phyloP scores from a whole-genome alignment of 2,888 invertebrate genomes.

The Plusia festucae region DNA sequence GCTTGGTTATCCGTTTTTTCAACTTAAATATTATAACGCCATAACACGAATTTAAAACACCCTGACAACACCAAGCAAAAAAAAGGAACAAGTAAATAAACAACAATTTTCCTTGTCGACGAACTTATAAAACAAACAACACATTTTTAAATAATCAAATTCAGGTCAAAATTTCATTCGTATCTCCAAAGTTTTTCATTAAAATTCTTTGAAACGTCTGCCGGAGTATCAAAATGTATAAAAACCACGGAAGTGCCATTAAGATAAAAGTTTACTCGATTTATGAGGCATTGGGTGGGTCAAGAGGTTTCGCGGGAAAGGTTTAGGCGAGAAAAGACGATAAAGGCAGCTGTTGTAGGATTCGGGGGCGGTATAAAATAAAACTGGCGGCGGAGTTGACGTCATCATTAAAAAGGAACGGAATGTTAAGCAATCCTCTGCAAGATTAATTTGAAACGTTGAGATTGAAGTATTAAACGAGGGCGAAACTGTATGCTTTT shows the following conservation, averaged over 20 bases:
- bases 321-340: conserved; percentile 42
- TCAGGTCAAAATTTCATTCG: conserved; percentile 22
- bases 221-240: conserved; percentile 37
- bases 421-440: background rate
- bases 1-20: background rate
- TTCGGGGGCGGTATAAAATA: background rate
- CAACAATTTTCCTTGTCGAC: conserved; percentile 1
- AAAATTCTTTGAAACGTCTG: conserved; percentile 43
- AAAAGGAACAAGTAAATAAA: background rate
- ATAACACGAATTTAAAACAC: conserved; percentile 1
- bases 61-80: background rate
- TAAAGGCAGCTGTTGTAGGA: conserved; percentile 46
- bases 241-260: conserved; percentile 49
- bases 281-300: conserved; percentile 53
- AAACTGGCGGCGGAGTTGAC: background rate
- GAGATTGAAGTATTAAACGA: too few species aligned
- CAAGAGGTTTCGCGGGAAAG: conserved; percentile 37
- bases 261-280: conserved; percentile 57
- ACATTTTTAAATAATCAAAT: conserved; percentile 17
- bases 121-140: conserved; percentile 7
- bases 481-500: too few species aligned
- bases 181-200: conserved; percentile 49
- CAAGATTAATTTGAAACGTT: background rate
- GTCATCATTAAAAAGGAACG: conserved; percentile 1
- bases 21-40: background rate